Percentiles rank a stretch among this genome's conserved stretches.
Evolutionary conservation across 2,888 invertebrate genomes (phyloP).

Genomic region (Octodonta nipae): DNA sequence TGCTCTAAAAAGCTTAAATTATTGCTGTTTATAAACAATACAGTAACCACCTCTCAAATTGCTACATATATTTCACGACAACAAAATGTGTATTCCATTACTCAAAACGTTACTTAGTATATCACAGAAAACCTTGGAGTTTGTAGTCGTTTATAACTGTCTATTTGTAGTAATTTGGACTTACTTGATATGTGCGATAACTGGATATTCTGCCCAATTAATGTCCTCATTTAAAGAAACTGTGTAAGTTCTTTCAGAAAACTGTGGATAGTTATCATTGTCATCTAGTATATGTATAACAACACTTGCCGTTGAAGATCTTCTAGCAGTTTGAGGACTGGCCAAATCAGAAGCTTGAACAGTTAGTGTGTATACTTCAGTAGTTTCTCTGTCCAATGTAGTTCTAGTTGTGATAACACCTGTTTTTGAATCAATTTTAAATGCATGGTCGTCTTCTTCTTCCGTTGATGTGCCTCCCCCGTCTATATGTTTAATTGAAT

Average conservation of each 20-base stretch:
- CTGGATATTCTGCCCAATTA: constrained; percentile 69
- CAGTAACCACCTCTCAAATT: too few species aligned
- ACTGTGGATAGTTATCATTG: constrained; percentile 89
- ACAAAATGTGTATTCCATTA: too few species aligned
- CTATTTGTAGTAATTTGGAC: too few species aligned
- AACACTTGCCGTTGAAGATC: constrained; percentile 68
- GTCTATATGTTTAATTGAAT: constrained; percentile 58
- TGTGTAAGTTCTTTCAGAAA: constrained; percentile 77
- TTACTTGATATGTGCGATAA: constrained; percentile 51
- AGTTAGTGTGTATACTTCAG: constrained; percentile 69
- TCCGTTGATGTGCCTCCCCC: constrained; percentile 46
- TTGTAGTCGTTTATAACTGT: too few species aligned
- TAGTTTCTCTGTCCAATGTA: constrained; percentile 74
- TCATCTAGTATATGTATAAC: constrained; percentile 74
- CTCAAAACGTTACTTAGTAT: too few species aligned
- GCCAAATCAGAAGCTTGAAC: constrained; percentile 80
- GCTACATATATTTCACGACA: too few species aligned
- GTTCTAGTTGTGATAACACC: constrained; percentile 76
- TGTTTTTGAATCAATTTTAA: constrained; percentile 71
- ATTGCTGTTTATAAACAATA: too few species aligned
- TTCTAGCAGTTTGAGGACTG: constrained; percentile 60
- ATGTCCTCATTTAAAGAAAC: constrained; percentile 81
- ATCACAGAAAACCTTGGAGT: too few species aligned
- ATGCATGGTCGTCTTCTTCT: constrained; percentile 62
- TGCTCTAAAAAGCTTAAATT: too few species aligned